Evolutionary conservation across 2,888 invertebrate genomes (phyloP), one percentile per base, ranked within the genome.

Genomic region (Leptopilina drosophilae): DNA sequence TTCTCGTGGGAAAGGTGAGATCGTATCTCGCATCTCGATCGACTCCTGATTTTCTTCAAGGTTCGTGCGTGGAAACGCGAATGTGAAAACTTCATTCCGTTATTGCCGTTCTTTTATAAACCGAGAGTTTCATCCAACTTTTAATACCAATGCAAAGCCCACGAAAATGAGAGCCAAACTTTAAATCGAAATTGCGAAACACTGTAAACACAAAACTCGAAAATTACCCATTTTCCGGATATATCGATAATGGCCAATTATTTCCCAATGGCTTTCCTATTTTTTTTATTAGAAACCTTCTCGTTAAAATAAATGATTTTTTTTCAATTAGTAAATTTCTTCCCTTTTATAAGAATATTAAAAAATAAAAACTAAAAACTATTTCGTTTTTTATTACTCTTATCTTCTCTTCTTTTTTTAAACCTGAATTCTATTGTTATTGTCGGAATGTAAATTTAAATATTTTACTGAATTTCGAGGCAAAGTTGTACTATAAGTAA

Each of bases 1-100:
- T 76, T 83, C 83, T 79, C 81, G 77, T 76, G 81, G 82, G 81
- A 83, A 78, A 75, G 79, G 81, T 82, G 76, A 78, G 78, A 83
- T 83, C 78, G 82, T 79, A 79, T 81, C 79, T 69, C 76, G 76
- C 76, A 76, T 40, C 80, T 53, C 46, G 64, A 65, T 77, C 53
- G 64, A 64, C 53, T 64, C 64, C 53, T 65, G 77, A 64, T 77
- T 64, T 64, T 53, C 64, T 65, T 12, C 14, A 49, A 46, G 64
- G 64, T 77, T 65, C 64, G 77, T 77, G 64, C 49, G 64, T 53
- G 64, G 49, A 77, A 64, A 53, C 64, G 77, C 64, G 49, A 64
- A 77, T 64, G 64, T 77, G 64, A 26, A 77, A 64, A 77, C 77
- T 64, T 77, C 9, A 12, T 42, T 26, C 64, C 26, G 42, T 73